phyloP scores from a whole-genome alignment of 2,888 invertebrate genomes.

The Fragum whitleyi region DNA sequence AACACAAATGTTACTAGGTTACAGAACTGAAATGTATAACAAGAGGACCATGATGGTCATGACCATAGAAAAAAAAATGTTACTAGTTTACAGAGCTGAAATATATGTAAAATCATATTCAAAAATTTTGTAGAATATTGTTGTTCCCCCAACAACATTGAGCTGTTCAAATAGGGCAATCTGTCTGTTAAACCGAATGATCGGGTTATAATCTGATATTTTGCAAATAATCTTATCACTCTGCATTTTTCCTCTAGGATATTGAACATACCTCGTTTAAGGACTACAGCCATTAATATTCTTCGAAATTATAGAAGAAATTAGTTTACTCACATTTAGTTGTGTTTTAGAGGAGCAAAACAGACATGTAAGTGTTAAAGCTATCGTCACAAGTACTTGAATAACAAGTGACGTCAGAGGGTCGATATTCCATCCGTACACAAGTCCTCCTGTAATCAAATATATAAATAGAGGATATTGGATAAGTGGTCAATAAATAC shows the following conservation, averaged over 20 bases:
- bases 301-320: too few species aligned
- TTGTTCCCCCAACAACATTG: too few species aligned
- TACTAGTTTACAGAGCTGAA: slow-evolving; percentile 77
- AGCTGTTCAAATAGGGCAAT: too few species aligned
- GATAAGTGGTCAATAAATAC: too few species aligned
- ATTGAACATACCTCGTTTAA: too few species aligned
- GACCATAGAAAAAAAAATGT: slow-evolving; percentile 79
- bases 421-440: slow-evolving; percentile 74
- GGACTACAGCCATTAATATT: too few species aligned
- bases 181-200: too few species aligned
- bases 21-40: slow-evolving; percentile 73
- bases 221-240: too few species aligned
- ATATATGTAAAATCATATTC: too few species aligned
- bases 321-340: slow-evolving; percentile 70
- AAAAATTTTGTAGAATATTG: neutral
- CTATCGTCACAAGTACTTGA: slow-evolving; percentile 66
- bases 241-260: too few species aligned
- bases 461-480: too few species aligned
- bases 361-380: slow-evolving; percentile 73
- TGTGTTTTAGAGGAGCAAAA: slow-evolving; percentile 72
- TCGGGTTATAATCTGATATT: too few species aligned
- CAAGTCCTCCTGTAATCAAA: slow-evolving; percentile 74
- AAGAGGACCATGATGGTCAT: slow-evolving; percentile 78
- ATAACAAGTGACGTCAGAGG: slow-evolving; percentile 63
- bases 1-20: slow-evolving; percentile 80